A percentile compares a stretch with the other conserved stretches of the same genome.
phyloP scores from a whole-genome alignment of 2,888 invertebrate species.

The Drosophila meridionalis region DNA sequence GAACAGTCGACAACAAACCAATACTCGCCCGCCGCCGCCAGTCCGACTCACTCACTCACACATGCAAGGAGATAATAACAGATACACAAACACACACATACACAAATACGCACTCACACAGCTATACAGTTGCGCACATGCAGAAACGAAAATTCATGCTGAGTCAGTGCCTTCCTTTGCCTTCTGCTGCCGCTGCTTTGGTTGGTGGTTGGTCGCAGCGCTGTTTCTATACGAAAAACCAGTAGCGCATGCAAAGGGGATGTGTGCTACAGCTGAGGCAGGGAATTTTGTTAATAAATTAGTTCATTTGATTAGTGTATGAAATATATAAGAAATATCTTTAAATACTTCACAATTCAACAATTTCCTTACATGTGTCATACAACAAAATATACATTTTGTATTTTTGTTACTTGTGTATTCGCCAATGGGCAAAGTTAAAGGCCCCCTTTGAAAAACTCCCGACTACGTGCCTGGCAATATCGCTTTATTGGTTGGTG shows the following conservation, averaged over 20 bases:
- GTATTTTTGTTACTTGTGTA: neutral
- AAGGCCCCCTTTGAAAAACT: neutral
- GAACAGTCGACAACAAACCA: constrained; percentile 57
- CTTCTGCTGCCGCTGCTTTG: constrained; percentile 75
- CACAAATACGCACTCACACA: neutral
- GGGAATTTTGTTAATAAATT: neutral
- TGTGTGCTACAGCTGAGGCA: neutral
- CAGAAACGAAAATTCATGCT: constrained; percentile 57
- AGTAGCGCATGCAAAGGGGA: constrained; percentile 33
- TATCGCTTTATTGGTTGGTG: constrained; percentile 81
- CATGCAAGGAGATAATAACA: constrained; percentile 8
- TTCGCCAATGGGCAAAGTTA: neutral
- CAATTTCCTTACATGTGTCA: neutral
- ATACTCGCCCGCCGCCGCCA: constrained; percentile 2
- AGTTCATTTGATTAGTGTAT: neutral
- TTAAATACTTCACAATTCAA: no score
- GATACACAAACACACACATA: neutral
- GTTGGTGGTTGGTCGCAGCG: constrained; percentile 76
- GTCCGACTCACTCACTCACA: constrained; percentile 4
- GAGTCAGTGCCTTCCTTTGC: constrained; percentile 57
- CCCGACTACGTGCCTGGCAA: constrained; percentile 49
- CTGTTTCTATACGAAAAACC: constrained; percentile 51
- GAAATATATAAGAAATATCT: neutral
- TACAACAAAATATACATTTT: neutral
- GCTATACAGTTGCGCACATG: constrained; percentile 28